A percentile compares a stretch with the other conserved stretches of the same genome.
phyloP scores from a whole-genome alignment of 2,888 invertebrate genomes.

The Formica aserva region DNA sequence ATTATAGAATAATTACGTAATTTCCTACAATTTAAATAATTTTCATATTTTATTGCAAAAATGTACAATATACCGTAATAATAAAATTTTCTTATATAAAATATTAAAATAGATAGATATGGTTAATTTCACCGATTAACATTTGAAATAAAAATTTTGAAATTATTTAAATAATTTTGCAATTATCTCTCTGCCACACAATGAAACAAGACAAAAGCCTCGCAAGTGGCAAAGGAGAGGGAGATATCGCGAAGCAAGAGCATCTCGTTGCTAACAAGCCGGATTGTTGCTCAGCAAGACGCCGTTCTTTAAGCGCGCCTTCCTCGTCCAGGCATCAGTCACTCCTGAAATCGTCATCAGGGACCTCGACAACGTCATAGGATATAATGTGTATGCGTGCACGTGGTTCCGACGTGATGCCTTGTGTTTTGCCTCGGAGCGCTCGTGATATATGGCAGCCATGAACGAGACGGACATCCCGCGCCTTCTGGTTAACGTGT shows the following conservation, averaged over 20 bases:
- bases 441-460: constrained; percentile 66
- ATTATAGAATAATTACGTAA: not conserved
- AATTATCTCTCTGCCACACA: not conserved
- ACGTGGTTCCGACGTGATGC: constrained; percentile 31
- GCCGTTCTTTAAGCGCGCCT: constrained; percentile 64
- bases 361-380: constrained; percentile 59
- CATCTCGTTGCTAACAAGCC: constrained; percentile 75
- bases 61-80: not conserved
- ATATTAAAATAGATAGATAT: not conserved
- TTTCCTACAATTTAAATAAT: not conserved
- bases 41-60: not conserved
- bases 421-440: constrained; percentile 49
- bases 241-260: constrained; percentile 53
- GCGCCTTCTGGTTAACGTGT: constrained; percentile 63
- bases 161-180: not conserved
- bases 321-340: constrained; percentile 66
- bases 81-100: not conserved
- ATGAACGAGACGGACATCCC: constrained; percentile 60
- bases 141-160: not conserved
- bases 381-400: constrained; percentile 28
- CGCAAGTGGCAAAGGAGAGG: constrained; percentile 15
- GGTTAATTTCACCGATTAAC: not conserved
- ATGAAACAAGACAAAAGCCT: constrained; percentile 36
- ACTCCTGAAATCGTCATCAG: constrained; percentile 64
- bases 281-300: constrained; percentile 76